These are phyloP conservation scores for Pygoscelis antarcticus DNA, from an alignment of 2,113 vertebrate genomes.

Conservation along the genomic window DNA sequence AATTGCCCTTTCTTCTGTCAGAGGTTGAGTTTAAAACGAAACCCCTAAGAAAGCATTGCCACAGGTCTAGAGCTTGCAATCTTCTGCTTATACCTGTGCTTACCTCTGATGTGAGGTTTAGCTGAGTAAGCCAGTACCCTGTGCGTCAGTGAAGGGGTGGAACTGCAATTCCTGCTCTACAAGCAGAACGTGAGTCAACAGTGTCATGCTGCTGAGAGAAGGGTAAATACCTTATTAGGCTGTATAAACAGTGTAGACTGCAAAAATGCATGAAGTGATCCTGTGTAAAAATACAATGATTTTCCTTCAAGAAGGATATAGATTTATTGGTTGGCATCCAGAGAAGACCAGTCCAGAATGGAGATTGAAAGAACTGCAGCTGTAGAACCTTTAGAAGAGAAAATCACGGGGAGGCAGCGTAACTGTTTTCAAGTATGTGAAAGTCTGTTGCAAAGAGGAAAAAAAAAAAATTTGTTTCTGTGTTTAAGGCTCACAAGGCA, in stretches of 20 bases:
- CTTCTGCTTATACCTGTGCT: background rate
- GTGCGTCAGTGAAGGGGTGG: fast-evolving
- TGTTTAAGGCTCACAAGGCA: background rate
- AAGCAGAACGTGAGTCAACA: background rate
- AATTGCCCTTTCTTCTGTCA: background rate
- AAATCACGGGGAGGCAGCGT: background rate
- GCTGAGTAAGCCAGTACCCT: fast-evolving
- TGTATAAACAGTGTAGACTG: background rate
- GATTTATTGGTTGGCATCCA: background rate
- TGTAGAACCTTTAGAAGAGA: background rate
- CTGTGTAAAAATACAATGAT: background rate
- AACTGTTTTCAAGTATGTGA: background rate
- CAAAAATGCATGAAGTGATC: background rate
- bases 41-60: background rate
- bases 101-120: background rate
- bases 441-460: background rate
- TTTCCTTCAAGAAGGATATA: background rate
- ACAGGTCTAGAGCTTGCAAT: background rate
- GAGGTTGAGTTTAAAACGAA: background rate
- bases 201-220: background rate
- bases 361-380: background rate
- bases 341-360: background rate
- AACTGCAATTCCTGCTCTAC: background rate
- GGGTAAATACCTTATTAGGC: background rate
- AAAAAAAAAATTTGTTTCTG: background rate